Base-by-base conservation (phyloP, 2,888 invertebrate species). In the Shargacucullia verbasci region DNA sequence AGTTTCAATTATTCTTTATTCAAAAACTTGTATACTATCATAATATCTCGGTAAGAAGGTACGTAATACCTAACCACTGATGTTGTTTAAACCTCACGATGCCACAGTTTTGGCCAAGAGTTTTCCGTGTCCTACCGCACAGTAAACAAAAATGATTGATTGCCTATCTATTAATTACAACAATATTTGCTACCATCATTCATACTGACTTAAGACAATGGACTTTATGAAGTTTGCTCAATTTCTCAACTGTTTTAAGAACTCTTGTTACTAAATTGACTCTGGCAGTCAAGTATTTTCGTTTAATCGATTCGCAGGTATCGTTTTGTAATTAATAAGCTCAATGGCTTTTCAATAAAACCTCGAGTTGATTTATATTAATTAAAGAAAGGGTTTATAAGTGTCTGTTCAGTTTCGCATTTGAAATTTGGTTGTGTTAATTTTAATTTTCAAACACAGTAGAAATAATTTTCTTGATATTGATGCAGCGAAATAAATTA, bases 101-200 rank as follows among this genome's bases (percentile, higher is more conserved):
- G 33, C 20, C 58, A 48, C 38, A 39, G 57, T 58, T 50, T 47
- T 7, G 15, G 12, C 45, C 7, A 50, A 71, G 53, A 38, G 50
- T 48, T 60, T 47, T 47, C 44, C 47, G 45, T 65, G 39, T 49
- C 45, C 57, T 53, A 56, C 40, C 49, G 35, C 11, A 53, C 10
- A 31, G 59, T 61, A 85, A 86, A 87, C 82, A 78, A 76, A 78
- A 84, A 84, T 88, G 88, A 90, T 89, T 82, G 88, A 89, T 90
- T 77, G 80, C 66, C 80, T 66, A 74, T 78, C 77, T 78, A 81
- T 85, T 82, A 87, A 85, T 86, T 82, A 81, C 77, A 75, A 82
- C 83, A 88, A 90, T 88, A 87, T 90, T 90, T 87, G 80, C 80
- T 50, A 56, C 79, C 72, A 83, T 80, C 81, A 73, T 83, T 84